phyloP scores from a whole-genome alignment of 2,888 invertebrate genomes.

The Apodemia hepburni region DNA sequence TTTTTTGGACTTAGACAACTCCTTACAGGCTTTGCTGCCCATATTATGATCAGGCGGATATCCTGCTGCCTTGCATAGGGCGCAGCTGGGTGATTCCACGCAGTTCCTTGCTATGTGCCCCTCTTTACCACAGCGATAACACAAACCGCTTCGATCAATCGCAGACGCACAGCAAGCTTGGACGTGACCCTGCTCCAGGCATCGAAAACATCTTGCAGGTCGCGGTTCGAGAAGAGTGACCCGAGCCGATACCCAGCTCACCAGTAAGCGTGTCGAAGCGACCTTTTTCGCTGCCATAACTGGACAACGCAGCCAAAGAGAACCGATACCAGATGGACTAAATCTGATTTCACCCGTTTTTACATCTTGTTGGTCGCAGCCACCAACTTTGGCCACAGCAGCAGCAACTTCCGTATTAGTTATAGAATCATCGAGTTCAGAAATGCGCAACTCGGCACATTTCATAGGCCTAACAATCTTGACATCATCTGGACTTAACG shows the following conservation, averaged over 20 bases:
- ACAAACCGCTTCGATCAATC: slow-evolving; percentile 18
- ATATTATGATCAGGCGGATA: slow-evolving; percentile 4
- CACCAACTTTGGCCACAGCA: slow-evolving; percentile 18
- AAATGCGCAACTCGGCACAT: slow-evolving; percentile 20
- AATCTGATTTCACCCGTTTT: slow-evolving; percentile 6
- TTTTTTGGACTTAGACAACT: not conserved
- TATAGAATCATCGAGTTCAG: slow-evolving; percentile 22
- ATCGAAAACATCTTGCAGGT: slow-evolving; percentile 25
- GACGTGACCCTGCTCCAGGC: slow-evolving; percentile 26
- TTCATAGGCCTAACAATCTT: slow-evolving; percentile 25
- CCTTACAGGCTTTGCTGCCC: slow-evolving; percentile 16
- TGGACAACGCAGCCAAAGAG: slow-evolving; percentile 17
- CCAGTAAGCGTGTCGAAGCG: not conserved
- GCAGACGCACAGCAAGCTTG: slow-evolving; percentile 18
- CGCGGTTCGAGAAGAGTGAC: slow-evolving; percentile 18
- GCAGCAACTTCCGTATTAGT: slow-evolving; percentile 16
- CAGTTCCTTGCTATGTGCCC: slow-evolving; percentile 19
- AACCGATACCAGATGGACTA: not conserved
- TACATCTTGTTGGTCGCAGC: slow-evolving; percentile 12
- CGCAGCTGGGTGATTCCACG: slow-evolving; percentile 12
- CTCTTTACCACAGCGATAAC: slow-evolving; percentile 30
- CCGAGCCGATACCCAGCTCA: slow-evolving; percentile 21
- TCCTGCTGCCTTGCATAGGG: slow-evolving; percentile 17
- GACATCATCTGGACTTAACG: slow-evolving; percentile 11
- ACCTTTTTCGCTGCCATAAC: slow-evolving; percentile 25